phyloP scores from a whole-genome alignment of 1,140 invertebrate species.

The Nasonia vitripennis region DNA sequence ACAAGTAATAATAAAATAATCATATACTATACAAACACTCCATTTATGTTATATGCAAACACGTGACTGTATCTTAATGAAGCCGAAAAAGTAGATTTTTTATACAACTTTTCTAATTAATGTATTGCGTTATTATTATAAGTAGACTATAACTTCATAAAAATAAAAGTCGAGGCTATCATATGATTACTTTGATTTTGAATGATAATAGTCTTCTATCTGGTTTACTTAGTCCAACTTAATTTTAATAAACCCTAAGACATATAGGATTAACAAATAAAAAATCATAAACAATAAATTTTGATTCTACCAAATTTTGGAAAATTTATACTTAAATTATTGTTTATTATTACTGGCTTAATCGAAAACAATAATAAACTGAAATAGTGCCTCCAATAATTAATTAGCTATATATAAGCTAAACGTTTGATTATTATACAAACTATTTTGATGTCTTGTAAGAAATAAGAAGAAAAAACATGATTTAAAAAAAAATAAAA shows the following conservation, averaged over 20 bases:
- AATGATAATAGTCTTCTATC: conserved; percentile 7
- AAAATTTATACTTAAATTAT: no score
- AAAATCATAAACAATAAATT: neutral
- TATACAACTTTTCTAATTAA: conserved; percentile 14
- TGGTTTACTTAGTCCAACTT: neutral
- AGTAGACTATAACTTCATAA: neutral
- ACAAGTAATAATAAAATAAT: conserved; percentile 61
- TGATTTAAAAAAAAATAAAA: no score
- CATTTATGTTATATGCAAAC: conserved; percentile 48
- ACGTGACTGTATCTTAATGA: conserved; percentile 42
- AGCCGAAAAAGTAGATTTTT: conserved; percentile 20
- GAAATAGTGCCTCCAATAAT: no score
- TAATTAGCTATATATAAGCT: no score
- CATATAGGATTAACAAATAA: neutral
- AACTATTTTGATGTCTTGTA: no score
- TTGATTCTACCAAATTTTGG: no score
- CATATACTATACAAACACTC: conserved; percentile 59
- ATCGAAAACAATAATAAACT: no score
- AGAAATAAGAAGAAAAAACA: no score
- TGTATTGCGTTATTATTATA: neutral
- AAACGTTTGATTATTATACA: no score
- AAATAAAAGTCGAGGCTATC: conserved; percentile 39
- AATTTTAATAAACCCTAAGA: conserved; percentile 4
- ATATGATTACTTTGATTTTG: conserved; percentile 22
- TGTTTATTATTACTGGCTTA: no score